phyloP scores from a whole-genome alignment of 2,113 vertebrate species.

The Cephalophus harveyi region DNA sequence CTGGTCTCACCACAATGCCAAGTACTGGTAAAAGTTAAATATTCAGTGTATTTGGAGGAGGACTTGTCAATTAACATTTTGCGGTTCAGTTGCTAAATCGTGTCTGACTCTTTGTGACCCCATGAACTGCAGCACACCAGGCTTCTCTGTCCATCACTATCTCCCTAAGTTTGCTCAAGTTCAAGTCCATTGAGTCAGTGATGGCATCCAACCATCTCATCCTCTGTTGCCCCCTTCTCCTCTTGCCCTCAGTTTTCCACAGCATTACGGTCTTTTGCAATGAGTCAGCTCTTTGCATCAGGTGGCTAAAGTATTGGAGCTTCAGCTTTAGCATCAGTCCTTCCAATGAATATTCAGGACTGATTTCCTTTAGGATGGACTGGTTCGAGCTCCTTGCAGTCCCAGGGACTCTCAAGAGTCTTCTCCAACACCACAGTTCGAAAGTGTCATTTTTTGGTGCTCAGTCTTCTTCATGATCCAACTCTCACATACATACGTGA shows the following conservation, averaged over 20 bases:
- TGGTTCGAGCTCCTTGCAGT: background rate
- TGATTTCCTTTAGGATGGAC: background rate
- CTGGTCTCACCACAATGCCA: background rate
- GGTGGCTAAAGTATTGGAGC: background rate
- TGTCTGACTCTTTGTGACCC: background rate
- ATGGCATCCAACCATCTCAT: background rate
- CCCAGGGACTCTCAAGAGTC: background rate
- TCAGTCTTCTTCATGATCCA: background rate
- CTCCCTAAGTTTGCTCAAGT: background rate
- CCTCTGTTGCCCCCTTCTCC: background rate
- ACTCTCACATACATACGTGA: background rate
- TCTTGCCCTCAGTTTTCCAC: background rate
- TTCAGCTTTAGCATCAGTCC: background rate
- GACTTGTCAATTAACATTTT: background rate
- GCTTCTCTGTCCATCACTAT: background rate
- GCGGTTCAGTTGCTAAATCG: background rate
- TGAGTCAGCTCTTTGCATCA: background rate
- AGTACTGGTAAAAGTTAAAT: background rate
- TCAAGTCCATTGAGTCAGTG: background rate
- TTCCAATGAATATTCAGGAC: background rate
- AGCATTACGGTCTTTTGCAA: background rate
- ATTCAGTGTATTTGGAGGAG: background rate
- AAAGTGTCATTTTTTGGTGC: background rate
- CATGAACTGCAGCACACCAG: background rate
- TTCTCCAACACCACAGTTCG: background rate